Conservation (phyloP, 2,888 invertebrate genomes). For the Drosophila robusta region DNA sequence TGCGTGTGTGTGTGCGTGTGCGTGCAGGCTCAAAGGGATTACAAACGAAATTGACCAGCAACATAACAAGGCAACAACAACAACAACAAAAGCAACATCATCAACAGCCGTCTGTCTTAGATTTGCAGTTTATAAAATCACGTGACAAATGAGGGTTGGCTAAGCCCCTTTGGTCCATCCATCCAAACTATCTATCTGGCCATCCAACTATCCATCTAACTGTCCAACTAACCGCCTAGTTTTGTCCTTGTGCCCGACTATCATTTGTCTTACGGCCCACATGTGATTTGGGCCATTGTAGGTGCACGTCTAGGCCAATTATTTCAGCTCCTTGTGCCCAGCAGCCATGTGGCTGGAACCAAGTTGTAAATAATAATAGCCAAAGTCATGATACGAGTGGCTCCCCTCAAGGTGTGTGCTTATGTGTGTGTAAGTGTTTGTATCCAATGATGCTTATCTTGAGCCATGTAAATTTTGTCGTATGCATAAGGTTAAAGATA, state of each 20-base stretch:
- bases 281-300: conserved; percentile 53
- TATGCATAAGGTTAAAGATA: conserved; percentile 13
- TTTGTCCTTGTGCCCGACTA: conserved; percentile 39
- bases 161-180: conserved; percentile 45
- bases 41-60: conserved; percentile 77
- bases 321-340: conserved; percentile 36
- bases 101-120: conserved; percentile 34
- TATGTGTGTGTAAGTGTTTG: not conserved
- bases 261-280: conserved; percentile 56
- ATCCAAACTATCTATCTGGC: conserved; percentile 28
- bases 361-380: conserved; percentile 57
- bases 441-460: conserved; percentile 36
- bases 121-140: conserved; percentile 78
- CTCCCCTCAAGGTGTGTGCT: not conserved
- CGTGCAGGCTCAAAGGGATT: conserved; percentile 71
- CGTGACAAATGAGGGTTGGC: conserved; percentile 77
- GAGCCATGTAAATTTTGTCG: conserved; percentile 8
- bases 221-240: conserved; percentile 36
- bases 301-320: conserved; percentile 56
- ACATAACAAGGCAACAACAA: conserved; percentile 64
- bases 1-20: conserved; percentile 17
- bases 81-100: conserved; percentile 17
- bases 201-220: conserved; percentile 33
- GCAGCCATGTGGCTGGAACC: conserved; percentile 21
- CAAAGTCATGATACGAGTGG: conserved; percentile 30